These are phyloP conservation scores for Eucriotettix oculatus DNA, from an alignment of 2,888 invertebrate genomes.

Conservation along the genomic window DNA sequence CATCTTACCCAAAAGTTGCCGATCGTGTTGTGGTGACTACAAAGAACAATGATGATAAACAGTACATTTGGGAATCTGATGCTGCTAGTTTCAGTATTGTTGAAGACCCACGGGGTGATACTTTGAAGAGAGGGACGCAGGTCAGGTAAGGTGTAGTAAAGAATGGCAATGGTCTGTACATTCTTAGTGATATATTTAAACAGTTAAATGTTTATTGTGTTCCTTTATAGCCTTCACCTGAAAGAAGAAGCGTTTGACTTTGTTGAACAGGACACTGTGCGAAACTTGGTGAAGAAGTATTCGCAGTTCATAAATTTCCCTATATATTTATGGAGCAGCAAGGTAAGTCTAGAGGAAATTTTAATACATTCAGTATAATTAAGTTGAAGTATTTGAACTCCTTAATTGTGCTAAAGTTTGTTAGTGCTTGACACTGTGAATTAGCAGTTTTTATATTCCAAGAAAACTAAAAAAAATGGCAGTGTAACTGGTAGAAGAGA, in stretches of 20 bases:
- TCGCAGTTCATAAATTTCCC: conserved; percentile 99
- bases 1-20: conserved; percentile 62
- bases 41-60: conserved; percentile 84
- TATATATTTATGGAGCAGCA: conserved; percentile 83
- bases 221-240: conserved; percentile 53
- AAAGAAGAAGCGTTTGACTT: conserved; percentile 97
- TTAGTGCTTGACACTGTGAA: too few relatives aligned
- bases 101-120: conserved; percentile 87
- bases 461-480: too few relatives aligned
- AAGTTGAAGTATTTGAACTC: too few relatives aligned
- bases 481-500: too few relatives aligned
- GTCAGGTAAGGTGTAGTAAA: conserved; percentile 49
- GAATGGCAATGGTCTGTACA: too few relatives aligned
- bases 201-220: not conserved
- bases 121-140: conserved; percentile 77
- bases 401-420: too few relatives aligned
- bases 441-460: too few relatives aligned
- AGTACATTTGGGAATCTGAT: conserved; percentile 98
- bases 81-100: conserved; percentile 74
- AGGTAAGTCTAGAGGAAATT: too few relatives aligned
- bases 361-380: too few relatives aligned
- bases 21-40: conserved; percentile 91
- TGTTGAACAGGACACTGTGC: conserved; percentile 80
- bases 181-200: not conserved
- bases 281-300: conserved; percentile 87